Conservation (phyloP, 2,113 vertebrate species). For the Clarias batrachus region DNA sequence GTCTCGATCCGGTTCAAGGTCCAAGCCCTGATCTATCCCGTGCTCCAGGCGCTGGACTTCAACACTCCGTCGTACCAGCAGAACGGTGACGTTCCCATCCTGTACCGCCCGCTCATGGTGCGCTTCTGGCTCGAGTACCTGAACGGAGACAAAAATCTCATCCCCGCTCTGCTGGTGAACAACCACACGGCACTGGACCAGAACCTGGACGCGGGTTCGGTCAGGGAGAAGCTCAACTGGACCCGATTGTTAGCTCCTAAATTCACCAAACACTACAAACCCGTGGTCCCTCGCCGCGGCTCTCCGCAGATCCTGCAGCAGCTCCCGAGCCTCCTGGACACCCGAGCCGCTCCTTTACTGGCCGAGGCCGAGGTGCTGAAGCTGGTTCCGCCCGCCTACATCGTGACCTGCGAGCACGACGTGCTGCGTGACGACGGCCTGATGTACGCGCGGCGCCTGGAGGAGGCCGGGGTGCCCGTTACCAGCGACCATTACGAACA, state of each 20-base stretch:
- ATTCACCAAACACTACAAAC: slow-evolving; percentile 79
- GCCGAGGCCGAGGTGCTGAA: slow-evolving; percentile 75
- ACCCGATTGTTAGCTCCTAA: slow-evolving; percentile 74
- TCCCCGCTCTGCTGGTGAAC: slow-evolving; percentile 80
- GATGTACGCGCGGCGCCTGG: slow-evolving; percentile 86
- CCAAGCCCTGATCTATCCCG: slow-evolving; percentile 91
- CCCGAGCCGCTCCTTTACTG: slow-evolving; percentile 80
- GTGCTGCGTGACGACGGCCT: slow-evolving; percentile 89
- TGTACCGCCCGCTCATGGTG: slow-evolving; percentile 81
- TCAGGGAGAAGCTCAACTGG: slow-evolving; percentile 81
- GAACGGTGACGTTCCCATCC: slow-evolving; percentile 82
- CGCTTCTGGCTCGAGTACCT: slow-evolving; percentile 91
- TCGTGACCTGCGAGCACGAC: slow-evolving; percentile 93
- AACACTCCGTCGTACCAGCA: slow-evolving; percentile 93
- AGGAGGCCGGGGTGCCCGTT: slow-evolving; percentile 81
- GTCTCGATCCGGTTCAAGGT: slow-evolving; percentile 75
- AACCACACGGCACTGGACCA: slow-evolving; percentile 86
- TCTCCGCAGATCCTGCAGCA: slow-evolving; percentile 66
- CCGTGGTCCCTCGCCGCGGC: slow-evolving; percentile 71
- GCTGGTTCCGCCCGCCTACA: slow-evolving; percentile 82
- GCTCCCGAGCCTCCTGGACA: slow-evolving; percentile 81
- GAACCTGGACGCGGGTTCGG: slow-evolving; percentile 56
- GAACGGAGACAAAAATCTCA: slow-evolving; percentile 74
- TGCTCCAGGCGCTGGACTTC: slow-evolving; percentile 92
- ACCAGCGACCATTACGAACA: slow-evolving; percentile 87